Evolutionary conservation across 1,140 invertebrate genomes (phyloP).

Genomic region (Vanessa tameamea): DNA sequence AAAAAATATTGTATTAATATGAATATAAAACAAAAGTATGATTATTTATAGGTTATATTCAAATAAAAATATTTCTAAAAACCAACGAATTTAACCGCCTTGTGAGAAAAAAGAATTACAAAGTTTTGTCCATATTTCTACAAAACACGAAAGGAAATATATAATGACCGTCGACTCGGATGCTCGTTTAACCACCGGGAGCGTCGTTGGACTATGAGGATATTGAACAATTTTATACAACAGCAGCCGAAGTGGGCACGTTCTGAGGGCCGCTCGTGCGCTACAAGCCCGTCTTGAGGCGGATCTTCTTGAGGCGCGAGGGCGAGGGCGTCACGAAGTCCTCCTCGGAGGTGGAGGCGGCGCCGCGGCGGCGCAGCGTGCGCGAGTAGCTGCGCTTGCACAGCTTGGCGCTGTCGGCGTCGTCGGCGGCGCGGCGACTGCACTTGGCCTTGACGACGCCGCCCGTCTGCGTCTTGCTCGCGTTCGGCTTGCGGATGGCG

Average conservation of each 20-base stretch:
- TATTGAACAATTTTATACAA: too few species aligned
- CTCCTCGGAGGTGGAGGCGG: constrained; percentile 43
- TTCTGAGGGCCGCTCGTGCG: constrained; percentile 41
- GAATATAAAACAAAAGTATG: too few species aligned
- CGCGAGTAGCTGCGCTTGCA: constrained; percentile 56
- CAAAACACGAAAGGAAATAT: neutral
- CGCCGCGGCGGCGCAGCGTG: constrained; percentile 38
- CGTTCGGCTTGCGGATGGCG: constrained; percentile 67
- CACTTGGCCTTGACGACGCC: constrained; percentile 54
- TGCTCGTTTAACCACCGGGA: neutral
- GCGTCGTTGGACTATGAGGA: too few species aligned
- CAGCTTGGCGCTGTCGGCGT: constrained; percentile 45
- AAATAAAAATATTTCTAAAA: too few species aligned
- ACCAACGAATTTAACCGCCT: neutral
- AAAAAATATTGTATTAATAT: too few species aligned
- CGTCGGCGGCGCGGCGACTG: constrained; percentile 55
- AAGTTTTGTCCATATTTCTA: too few species aligned
- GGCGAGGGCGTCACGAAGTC: constrained; percentile 40
- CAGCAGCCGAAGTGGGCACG: too few species aligned
- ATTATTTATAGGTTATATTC: too few species aligned
- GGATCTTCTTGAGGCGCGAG: constrained; percentile 65
- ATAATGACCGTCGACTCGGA: neutral
- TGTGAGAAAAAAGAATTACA: neutral
- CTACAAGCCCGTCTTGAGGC: constrained; percentile 65
- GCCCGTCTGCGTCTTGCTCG: constrained; percentile 54